A percentile compares a stretch with the other conserved stretches of the same genome.
phyloP scores from a whole-genome alignment of 2,888 invertebrate genomes.

The Agrochola macilenta region DNA sequence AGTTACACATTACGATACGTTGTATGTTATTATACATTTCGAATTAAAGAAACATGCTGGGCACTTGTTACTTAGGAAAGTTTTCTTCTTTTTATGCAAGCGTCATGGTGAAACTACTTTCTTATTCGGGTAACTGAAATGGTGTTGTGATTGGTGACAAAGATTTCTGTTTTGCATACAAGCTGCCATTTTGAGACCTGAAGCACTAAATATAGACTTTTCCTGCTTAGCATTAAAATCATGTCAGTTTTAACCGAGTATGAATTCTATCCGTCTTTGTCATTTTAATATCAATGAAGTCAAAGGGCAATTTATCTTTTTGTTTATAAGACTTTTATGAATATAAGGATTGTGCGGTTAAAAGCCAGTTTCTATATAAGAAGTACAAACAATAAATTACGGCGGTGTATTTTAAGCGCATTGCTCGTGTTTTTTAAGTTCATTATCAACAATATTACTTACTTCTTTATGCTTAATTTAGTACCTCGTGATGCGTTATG shows the following conservation, averaged over 20 bases:
- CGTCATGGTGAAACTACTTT: constrained; percentile 42
- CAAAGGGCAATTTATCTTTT: not conserved
- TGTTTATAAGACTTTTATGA: not conserved
- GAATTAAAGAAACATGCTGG: not conserved
- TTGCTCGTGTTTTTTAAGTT: constrained; percentile 32
- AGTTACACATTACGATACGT: too few species aligned
- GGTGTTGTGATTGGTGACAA: constrained; percentile 9
- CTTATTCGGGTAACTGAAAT: constrained; percentile 26
- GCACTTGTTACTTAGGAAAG: constrained; percentile 19
- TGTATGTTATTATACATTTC: not conserved
- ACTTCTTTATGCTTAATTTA: constrained; percentile 55
- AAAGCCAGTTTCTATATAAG: not conserved
- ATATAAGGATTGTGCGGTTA: not conserved
- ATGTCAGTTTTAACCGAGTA: not conserved
- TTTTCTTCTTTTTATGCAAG: constrained; percentile 19
- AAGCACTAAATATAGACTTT: not conserved
- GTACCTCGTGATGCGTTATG: constrained; percentile 46
- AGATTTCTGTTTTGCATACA: constrained; percentile 4
- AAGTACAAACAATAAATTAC: constrained; percentile 25
- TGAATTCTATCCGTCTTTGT: not conserved
- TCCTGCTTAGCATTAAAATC: not conserved
- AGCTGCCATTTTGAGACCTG: constrained; percentile 1
- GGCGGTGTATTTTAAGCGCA: constrained; percentile 21
- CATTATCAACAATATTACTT: constrained; percentile 47
- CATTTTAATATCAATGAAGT: not conserved